These are phyloP conservation scores for Heliconius ethilla DNA, from an alignment of 2,888 invertebrate genomes.

Conservation along the genomic window DNA sequence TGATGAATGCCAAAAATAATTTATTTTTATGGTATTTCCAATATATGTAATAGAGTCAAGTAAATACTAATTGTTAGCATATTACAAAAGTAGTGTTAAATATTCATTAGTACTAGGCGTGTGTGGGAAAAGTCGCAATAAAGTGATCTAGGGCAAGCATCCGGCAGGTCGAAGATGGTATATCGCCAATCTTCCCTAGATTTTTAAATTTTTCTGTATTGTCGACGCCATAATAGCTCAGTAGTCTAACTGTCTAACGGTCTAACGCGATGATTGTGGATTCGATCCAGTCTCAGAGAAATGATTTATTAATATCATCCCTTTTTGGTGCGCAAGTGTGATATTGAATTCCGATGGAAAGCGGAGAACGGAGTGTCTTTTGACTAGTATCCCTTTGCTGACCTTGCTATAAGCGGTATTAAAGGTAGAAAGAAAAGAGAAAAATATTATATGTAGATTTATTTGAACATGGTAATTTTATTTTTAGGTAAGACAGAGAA, in stretches of 20 bases:
- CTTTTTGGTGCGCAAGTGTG: no score
- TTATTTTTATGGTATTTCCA: no score
- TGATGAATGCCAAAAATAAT: no score
- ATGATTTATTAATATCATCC: neutral
- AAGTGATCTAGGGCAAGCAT: slow-evolving; percentile 30
- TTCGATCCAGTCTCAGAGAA: neutral
- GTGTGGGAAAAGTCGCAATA: slow-evolving; percentile 39
- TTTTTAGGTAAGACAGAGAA: no score
- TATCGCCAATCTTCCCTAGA: slow-evolving; percentile 48
- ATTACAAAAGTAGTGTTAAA: slow-evolving; percentile 5
- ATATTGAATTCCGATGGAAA: no score
- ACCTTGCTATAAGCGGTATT: no score
- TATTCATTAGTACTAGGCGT: slow-evolving; percentile 20
- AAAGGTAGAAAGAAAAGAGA: no score
- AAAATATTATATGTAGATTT: no score
- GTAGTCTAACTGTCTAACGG: neutral
- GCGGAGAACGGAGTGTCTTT: no score
- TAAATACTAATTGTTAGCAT: neutral
- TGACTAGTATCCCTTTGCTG: no score
- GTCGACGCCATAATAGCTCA: neutral
- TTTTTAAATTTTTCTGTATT: neutral
- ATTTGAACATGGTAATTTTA: no score
- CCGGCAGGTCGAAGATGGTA: slow-evolving; percentile 28
- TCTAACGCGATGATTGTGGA: neutral
- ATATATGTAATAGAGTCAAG: neutral